Evolutionary conservation across 92 coral and sea anemone genomes (phyloP).

Genomic region (Bergia sp.): DNA sequence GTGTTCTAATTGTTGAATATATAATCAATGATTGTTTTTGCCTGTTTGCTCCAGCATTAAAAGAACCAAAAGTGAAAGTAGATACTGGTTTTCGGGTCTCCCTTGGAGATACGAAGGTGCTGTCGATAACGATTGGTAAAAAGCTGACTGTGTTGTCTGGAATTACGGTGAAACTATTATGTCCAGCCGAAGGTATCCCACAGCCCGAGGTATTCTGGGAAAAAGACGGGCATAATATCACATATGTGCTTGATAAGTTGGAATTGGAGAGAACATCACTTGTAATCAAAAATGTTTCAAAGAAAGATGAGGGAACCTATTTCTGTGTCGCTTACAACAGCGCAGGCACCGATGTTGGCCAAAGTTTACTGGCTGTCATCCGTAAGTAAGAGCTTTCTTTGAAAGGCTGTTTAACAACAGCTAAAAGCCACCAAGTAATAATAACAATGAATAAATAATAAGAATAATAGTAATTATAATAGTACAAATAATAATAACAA

Average conservation of each 20-base stretch:
- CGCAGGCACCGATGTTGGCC: constrained; percentile 65
- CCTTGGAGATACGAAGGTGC: constrained; percentile 27
- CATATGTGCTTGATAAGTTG: background rate
- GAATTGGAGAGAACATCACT: constrained; percentile 43
- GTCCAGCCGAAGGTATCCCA: constrained; percentile 74
- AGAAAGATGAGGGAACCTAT: constrained; percentile 67
- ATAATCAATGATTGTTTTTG: background rate
- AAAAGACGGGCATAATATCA: constrained; percentile 54
- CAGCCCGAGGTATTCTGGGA: constrained; percentile 68
- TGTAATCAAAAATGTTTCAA: constrained; percentile 55
- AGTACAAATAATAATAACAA: no score
- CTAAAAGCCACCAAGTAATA: background rate
- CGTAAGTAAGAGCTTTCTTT: constrained; percentile 49
- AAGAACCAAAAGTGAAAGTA: constrained; percentile 59
- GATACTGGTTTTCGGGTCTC: constrained; percentile 43
- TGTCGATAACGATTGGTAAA: constrained; percentile 63
- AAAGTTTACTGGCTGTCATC: constrained; percentile 61
- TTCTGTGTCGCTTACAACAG: constrained; percentile 84
- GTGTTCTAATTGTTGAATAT: no score
- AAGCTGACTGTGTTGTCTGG: constrained; percentile 72
- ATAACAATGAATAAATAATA: no score
- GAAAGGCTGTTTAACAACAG: background rate
- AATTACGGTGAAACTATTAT: constrained; percentile 47
- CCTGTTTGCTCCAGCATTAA: constrained; percentile 52
- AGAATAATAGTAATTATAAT: no score